Evolutionary conservation across 1,140 invertebrate species (phyloP).

Genomic region (Adelges cooleyi): DNA sequence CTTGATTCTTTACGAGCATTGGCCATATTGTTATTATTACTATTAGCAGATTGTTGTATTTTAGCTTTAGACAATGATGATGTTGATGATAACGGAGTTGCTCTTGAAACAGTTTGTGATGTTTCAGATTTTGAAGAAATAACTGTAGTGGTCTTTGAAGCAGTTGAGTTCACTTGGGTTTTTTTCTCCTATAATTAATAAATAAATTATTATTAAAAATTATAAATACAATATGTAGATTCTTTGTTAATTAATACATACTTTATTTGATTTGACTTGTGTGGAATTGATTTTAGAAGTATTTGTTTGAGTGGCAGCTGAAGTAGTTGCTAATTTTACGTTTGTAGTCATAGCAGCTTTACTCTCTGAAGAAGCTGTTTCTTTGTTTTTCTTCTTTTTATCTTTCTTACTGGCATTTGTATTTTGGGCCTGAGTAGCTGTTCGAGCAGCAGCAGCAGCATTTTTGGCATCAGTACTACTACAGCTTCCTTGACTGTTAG

Average conservation of each 20-base stretch:
- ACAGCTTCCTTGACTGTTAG: slow-evolving; percentile 71
- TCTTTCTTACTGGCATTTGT: background rate
- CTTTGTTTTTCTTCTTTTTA: slow-evolving; percentile 63
- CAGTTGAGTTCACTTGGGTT: background rate
- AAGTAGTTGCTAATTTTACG: slow-evolving; percentile 15
- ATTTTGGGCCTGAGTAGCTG: background rate
- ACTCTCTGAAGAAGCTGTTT: slow-evolving; percentile 37
- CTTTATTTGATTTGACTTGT: slow-evolving; percentile 16
- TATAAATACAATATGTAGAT: background rate
- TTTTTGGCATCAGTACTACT: slow-evolving; percentile 59
- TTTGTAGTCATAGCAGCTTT: background rate
- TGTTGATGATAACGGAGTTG: background rate
- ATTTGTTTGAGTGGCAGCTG: slow-evolving; percentile 17
- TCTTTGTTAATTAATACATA: background rate
- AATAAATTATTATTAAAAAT: background rate
- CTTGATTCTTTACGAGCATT: slow-evolving; percentile 16
- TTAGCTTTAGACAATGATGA: background rate
- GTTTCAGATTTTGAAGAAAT: background rate
- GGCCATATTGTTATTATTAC: background rate
- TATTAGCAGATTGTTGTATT: background rate
- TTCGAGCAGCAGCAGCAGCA: slow-evolving; percentile 11
- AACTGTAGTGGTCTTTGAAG: background rate
- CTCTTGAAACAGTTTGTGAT: background rate
- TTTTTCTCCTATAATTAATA: slow-evolving; percentile 5
- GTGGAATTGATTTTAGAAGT: background rate